These are phyloP conservation scores for Notoglanidium macrostoma DNA, from an alignment of 2,797 vertebrate species.

Conservation along the genomic window DNA sequence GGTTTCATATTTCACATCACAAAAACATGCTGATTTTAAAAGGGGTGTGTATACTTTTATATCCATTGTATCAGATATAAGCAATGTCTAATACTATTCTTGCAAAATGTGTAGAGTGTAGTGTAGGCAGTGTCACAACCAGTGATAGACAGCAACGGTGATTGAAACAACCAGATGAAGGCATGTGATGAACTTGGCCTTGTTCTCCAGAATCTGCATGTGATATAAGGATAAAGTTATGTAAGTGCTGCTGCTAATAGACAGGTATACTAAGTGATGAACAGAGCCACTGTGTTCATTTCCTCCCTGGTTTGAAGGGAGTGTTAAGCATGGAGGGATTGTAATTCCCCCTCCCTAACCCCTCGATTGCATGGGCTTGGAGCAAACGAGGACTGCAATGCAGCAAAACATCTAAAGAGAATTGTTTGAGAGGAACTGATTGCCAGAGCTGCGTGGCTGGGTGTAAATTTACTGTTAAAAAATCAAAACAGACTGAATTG, in stretches of 20 bases:
- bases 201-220: not conserved
- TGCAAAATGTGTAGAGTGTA: not conserved
- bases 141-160: not conserved
- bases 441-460: conserved; percentile 26
- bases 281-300: not conserved
- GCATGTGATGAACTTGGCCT: conserved; percentile 26
- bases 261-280: conserved; percentile 9
- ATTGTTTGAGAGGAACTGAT: conserved; percentile 65
- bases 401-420: conserved; percentile 75
- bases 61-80: not conserved
- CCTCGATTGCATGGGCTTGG: conserved; percentile 57
- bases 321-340: conserved; percentile 41
- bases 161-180: conserved; percentile 4
- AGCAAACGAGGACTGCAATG: conserved; percentile 77
- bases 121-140: not conserved
- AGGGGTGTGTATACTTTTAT: not conserved
- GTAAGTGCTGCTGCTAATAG: conserved; percentile 21
- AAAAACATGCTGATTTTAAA: not conserved
- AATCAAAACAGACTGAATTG: not conserved
- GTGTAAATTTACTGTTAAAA: conserved; percentile 18
- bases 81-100: not conserved
- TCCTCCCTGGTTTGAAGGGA: conserved; percentile 26
- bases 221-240: conserved; percentile 42
- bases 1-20: not conserved
- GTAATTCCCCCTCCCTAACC: conserved; percentile 50